phyloP scores from a whole-genome alignment of 2,113 vertebrate genomes.

The Atlantisia rogersi region DNA sequence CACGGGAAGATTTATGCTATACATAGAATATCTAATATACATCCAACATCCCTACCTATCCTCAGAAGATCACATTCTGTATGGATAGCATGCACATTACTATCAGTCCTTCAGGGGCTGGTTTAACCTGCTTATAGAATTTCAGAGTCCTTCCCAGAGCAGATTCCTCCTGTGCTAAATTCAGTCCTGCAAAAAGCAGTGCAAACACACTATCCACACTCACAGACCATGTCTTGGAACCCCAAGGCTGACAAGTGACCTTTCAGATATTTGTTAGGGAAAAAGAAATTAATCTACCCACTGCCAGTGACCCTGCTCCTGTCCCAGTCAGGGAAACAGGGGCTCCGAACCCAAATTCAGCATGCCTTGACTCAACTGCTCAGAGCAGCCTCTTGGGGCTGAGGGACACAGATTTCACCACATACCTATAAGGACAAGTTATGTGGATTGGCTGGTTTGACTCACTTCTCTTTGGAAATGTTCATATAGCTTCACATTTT shows the following conservation, averaged over 20 bases:
- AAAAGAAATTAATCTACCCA: background rate
- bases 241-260: too few species aligned
- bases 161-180: background rate
- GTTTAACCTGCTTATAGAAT: background rate
- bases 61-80: background rate
- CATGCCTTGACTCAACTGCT: background rate
- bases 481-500: background rate
- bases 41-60: background rate
- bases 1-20: background rate
- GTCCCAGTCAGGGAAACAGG: background rate
- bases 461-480: conserved; percentile 28
- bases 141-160: background rate
- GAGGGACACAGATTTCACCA: background rate
- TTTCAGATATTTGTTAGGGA: background rate
- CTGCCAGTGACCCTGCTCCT: background rate
- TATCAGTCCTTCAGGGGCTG: background rate
- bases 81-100: background rate
- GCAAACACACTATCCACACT: accelerated
- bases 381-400: background rate
- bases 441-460: background rate
- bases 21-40: background rate
- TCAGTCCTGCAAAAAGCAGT: background rate
- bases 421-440: background rate
- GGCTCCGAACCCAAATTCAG: background rate
- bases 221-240: background rate